phyloP scores from a whole-genome alignment of 1,140 invertebrate genomes.

The Ceratina japonica region DNA sequence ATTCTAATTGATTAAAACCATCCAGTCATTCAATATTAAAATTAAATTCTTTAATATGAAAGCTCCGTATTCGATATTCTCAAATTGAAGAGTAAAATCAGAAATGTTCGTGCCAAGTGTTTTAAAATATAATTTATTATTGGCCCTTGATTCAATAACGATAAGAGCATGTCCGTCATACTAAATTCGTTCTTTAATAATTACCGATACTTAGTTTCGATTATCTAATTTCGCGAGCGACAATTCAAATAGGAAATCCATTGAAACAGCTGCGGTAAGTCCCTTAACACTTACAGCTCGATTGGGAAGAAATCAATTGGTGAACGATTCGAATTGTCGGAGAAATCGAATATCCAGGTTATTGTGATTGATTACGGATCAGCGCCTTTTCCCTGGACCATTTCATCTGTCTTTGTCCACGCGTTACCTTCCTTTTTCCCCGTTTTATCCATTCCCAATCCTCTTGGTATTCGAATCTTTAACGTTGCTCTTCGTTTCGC shows the following conservation, averaged over 20 bases:
- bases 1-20: too few species aligned
- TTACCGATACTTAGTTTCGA: too few species aligned
- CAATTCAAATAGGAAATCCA: neutral
- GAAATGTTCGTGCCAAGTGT: too few species aligned
- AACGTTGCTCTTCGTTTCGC: neutral
- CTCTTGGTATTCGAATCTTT: neutral
- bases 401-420: neutral
- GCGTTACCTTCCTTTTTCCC: neutral
- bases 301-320: conserved; percentile 14
- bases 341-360: conserved; percentile 27
- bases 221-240: neutral
- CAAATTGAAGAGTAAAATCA: too few species aligned
- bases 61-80: too few species aligned
- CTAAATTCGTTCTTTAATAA: too few species aligned
- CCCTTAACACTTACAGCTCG: neutral
- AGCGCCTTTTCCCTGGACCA: neutral
- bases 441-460: neutral
- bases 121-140: too few species aligned
- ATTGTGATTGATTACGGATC: conserved; percentile 33
- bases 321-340: conserved; percentile 16
- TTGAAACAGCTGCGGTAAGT: conserved; percentile 7
- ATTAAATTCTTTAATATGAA: too few species aligned
- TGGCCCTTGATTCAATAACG: too few species aligned
- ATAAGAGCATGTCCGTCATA: too few species aligned
- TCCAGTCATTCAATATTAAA: too few species aligned